phyloP scores from a whole-genome alignment of 2,797 vertebrate species.

The Perdix hodgsoniae region DNA sequence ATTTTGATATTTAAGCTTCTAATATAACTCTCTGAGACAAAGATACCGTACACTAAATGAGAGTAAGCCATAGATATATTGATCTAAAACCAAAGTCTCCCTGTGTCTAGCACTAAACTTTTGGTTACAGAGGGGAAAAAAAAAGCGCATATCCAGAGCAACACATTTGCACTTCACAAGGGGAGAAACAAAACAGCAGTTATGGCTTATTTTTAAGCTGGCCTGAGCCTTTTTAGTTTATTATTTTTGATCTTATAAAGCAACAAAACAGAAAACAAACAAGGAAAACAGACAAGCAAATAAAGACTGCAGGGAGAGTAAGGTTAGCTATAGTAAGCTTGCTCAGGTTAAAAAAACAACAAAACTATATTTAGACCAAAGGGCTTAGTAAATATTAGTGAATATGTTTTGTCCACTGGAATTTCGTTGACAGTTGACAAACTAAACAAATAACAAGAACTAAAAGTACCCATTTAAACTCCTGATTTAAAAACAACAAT shows the following conservation, averaged over 20 bases:
- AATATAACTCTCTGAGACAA: background rate
- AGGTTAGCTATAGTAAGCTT: background rate
- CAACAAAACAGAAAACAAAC: too few relatives aligned
- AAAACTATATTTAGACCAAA: background rate
- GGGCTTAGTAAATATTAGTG: background rate
- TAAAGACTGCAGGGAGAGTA: background rate
- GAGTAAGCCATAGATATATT: background rate
- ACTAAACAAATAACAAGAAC: background rate
- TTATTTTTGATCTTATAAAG: background rate
- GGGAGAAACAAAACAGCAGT: background rate
- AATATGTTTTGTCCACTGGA: background rate
- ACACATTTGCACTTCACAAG: background rate
- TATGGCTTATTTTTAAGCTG: background rate
- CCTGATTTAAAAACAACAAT: background rate
- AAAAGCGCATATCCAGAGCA: background rate
- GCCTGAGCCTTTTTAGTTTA: background rate
- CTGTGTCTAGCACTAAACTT: background rate
- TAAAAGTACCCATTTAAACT: background rate
- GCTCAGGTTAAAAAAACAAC: background rate
- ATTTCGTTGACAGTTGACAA: background rate
- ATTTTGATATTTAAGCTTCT: background rate
- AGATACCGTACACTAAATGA: background rate
- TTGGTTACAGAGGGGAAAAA: background rate
- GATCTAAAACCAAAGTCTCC: background rate
- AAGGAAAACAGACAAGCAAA: background rate